A percentile compares a stretch with the other conserved stretches of the same genome.
Evolutionary conservation across 2,888 invertebrate species (phyloP).

Genomic region (Monochamus alternatus): DNA sequence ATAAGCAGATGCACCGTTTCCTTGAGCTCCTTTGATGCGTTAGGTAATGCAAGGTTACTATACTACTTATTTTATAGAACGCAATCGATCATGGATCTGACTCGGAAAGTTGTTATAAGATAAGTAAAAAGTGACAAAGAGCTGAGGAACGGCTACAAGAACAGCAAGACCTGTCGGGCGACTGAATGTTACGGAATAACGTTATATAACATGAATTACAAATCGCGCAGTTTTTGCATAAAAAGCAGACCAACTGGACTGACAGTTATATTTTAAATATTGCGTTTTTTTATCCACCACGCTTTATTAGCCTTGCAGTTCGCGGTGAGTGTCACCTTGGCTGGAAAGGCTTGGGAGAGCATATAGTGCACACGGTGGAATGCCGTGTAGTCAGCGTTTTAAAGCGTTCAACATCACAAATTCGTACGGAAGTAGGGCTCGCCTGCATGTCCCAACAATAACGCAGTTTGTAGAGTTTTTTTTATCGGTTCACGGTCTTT

Average conservation of each 20-base stretch:
- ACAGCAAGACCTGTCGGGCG: neutral
- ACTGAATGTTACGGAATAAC: slow-evolving; percentile 23
- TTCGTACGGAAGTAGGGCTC: slow-evolving; percentile 28
- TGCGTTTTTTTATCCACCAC: neutral
- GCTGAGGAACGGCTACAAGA: neutral
- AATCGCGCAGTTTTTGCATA: slow-evolving; percentile 14
- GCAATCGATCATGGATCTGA: too few species aligned
- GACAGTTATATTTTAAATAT: slow-evolving; percentile 26
- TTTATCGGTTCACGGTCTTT: slow-evolving; percentile 4
- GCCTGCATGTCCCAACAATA: slow-evolving; percentile 23
- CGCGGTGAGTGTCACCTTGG: slow-evolving; percentile 1
- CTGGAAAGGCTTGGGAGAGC: slow-evolving; percentile 14
- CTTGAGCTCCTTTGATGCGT: too few species aligned
- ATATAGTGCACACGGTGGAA: slow-evolving; percentile 1
- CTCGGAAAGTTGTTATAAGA: too few species aligned
- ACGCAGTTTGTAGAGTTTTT: slow-evolving; percentile 13
- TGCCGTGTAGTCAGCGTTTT: slow-evolving; percentile 16
- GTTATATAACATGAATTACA: slow-evolving; percentile 24
- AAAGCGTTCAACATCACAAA: slow-evolving; percentile 14
- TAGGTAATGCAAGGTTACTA: too few species aligned
- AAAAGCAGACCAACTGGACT: slow-evolving; percentile 27
- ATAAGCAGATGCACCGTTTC: too few species aligned
- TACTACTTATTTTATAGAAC: too few species aligned
- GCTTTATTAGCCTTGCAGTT: slow-evolving; percentile 12
- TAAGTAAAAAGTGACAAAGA: too few species aligned